Percentiles rank a stretch among this genome's conserved stretches.
Conservation (phyloP, 2,888 invertebrate genomes). For the Liopterus haemorrhoidalis region DNA sequence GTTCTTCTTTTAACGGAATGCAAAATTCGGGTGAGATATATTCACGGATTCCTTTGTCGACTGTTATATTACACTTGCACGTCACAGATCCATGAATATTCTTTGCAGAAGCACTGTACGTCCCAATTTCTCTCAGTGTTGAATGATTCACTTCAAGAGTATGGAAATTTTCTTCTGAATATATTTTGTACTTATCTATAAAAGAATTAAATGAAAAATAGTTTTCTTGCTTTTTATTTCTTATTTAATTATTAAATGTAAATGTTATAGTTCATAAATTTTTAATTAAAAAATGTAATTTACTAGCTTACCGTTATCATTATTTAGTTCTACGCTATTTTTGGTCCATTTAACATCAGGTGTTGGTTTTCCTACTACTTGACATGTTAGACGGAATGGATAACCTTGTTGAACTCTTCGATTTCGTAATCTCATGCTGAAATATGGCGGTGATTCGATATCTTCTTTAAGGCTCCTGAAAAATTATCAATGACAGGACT, state of each 20-base stretch:
- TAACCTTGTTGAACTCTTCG: constrained; percentile 76
- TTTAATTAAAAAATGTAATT: constrained; percentile 5
- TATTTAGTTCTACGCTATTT: constrained; percentile 59
- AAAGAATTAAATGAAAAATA: neutral
- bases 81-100: constrained; percentile 78
- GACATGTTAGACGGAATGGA: constrained; percentile 80
- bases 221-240: neutral
- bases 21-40: constrained; percentile 76
- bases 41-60: constrained; percentile 76
- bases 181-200: neutral
- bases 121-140: constrained; percentile 70
- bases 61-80: constrained; percentile 68
- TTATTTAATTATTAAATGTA: too few species aligned
- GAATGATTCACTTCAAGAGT: constrained; percentile 80
- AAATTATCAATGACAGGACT: too few species aligned
- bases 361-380: constrained; percentile 69
- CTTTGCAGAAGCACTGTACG: constrained; percentile 70
- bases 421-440: constrained; percentile 78
- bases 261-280: constrained; percentile 4
- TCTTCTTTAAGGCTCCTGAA: constrained; percentile 40
- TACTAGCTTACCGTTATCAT: constrained; percentile 56
- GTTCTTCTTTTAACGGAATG: constrained; percentile 57
- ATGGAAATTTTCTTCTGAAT: constrained; percentile 73
- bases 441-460: constrained; percentile 65
- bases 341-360: constrained; percentile 80